Conservation (phyloP, 2,888 invertebrate species). For the Polietes domitor region DNA sequence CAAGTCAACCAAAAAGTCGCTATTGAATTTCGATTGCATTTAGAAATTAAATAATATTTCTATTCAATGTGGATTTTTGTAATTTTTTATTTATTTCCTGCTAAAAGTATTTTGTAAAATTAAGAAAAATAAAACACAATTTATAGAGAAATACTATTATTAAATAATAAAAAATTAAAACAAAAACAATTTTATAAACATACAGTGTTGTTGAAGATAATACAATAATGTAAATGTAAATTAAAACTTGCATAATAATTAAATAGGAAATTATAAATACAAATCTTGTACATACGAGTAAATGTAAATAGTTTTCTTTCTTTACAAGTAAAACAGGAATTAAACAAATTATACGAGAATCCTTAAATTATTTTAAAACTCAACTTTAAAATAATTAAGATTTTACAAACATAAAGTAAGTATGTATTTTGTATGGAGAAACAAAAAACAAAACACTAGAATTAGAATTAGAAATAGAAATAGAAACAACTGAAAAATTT, state of each 20-base stretch:
- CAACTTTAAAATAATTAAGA: slow-evolving; percentile 57
- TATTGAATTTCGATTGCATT: too few species aligned
- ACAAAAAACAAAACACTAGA: neutral
- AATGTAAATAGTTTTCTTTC: slow-evolving; percentile 11
- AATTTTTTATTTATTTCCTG: slow-evolving; percentile 25
- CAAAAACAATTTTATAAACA: slow-evolving; percentile 18
- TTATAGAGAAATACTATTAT: slow-evolving; percentile 6
- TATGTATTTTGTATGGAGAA: slow-evolving; percentile 13
- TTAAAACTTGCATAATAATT: slow-evolving; percentile 25
- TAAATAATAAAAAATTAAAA: slow-evolving; percentile 26
- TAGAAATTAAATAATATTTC: neutral
- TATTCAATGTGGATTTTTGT: neutral
- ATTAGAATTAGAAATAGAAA: neutral
- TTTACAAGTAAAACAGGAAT: neutral
- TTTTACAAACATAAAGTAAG: slow-evolving; percentile 40
- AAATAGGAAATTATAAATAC: slow-evolving; percentile 34
- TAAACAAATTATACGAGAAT: slow-evolving; percentile 42
- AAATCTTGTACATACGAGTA: neutral
- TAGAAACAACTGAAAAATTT: slow-evolving; percentile 16
- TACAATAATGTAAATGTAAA: slow-evolving; percentile 40
- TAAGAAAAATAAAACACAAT: slow-evolving; percentile 10
- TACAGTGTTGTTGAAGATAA: slow-evolving; percentile 5
- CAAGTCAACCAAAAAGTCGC: too few species aligned
- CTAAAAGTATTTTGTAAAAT: neutral
- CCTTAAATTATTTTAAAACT: slow-evolving; percentile 60